Evolutionary conservation across 2,113 vertebrate genomes (phyloP).

Genomic region (Dendropsophus ebraccatus): DNA sequence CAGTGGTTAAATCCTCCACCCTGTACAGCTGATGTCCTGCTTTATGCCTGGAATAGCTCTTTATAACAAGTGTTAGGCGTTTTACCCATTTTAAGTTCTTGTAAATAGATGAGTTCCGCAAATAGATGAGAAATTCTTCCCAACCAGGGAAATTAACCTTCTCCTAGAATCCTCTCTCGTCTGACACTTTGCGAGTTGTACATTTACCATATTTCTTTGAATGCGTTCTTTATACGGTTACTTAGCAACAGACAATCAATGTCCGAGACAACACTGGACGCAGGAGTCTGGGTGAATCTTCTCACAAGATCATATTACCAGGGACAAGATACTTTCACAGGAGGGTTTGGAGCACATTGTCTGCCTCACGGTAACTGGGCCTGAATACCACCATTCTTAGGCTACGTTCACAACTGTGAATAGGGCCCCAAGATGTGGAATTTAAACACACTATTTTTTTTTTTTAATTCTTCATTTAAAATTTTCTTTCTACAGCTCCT

Average conservation of each 20-base stretch:
- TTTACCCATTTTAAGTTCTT: background rate
- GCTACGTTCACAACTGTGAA: too few relatives aligned
- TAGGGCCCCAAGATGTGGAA: too few relatives aligned
- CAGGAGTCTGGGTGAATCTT: constrained; percentile 2
- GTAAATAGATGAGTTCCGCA: background rate
- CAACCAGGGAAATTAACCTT: background rate
- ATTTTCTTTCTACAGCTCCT: too few relatives aligned
- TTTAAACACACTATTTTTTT: too few relatives aligned
- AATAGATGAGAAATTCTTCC: background rate
- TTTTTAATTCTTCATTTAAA: too few relatives aligned
- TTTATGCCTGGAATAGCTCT: background rate
- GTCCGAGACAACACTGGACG: background rate
- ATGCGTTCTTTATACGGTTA: background rate
- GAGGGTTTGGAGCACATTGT: background rate
- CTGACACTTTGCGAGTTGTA: background rate
- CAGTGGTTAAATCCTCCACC: background rate
- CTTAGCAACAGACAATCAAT: background rate
- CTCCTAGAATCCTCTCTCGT: background rate
- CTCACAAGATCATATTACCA: constrained; percentile 17
- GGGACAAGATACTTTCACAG: background rate
- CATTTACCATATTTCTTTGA: constrained; percentile 10
- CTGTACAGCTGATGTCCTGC: background rate
- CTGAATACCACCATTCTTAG: background rate
- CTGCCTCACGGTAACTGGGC: background rate
- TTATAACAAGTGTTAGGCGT: background rate